Conservation (phyloP, 2,888 invertebrate genomes). For the Chrysina gloriosa region DNA sequence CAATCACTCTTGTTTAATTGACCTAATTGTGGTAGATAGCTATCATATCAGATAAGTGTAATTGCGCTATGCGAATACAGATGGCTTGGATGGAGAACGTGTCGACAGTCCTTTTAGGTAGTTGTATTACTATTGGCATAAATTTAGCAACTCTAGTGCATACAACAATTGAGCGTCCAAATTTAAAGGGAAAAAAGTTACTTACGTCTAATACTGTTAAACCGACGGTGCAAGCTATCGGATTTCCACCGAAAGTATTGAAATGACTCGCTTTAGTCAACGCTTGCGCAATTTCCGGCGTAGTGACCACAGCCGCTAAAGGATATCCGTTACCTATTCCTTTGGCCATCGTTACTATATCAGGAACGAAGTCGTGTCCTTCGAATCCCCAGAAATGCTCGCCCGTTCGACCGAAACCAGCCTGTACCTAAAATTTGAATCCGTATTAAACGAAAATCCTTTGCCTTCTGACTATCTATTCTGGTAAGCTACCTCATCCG, state of each 20-base stretch:
- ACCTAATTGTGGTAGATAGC: no score
- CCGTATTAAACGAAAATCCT: no score
- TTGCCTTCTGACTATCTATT: no score
- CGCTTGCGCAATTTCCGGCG: slow-evolving; percentile 84
- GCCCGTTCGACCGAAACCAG: slow-evolving; percentile 95
- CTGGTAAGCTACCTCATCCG: slow-evolving; percentile 88
- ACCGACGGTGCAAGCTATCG: slow-evolving; percentile 88
- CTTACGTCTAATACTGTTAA: slow-evolving; percentile 91
- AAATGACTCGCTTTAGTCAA: slow-evolving; percentile 85
- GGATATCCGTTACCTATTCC: slow-evolving; percentile 97
- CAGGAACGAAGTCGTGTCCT: slow-evolving; percentile 85
- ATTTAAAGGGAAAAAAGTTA: slow-evolving; percentile 32
- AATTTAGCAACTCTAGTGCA: no score
- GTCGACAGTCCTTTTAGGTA: no score
- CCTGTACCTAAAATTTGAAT: slow-evolving; percentile 88
- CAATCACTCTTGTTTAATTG: no score
- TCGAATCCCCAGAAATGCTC: slow-evolving; percentile 98
- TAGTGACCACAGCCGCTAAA: slow-evolving; percentile 94
- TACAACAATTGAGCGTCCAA: no score
- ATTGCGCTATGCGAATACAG: no score
- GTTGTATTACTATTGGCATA: no score
- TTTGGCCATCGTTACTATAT: slow-evolving; percentile 96
- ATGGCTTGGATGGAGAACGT: no score
- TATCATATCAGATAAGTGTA: no score
- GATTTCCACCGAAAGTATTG: slow-evolving; percentile 97